Base-by-base conservation (phyloP, 2,888 invertebrate species). In the Drosophila fungiperda region DNA sequence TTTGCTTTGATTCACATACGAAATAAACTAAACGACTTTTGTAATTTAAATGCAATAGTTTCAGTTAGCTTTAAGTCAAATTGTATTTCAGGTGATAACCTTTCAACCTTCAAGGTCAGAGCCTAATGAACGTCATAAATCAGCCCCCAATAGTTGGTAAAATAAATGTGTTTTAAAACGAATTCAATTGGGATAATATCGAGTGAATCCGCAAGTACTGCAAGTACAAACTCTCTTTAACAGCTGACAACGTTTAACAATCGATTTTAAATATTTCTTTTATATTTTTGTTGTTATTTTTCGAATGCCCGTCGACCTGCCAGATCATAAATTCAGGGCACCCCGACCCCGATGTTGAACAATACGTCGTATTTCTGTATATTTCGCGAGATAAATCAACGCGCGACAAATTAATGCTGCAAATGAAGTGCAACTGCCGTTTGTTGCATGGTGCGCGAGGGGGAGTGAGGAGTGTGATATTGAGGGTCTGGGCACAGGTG, bases 351-450 rank as follows among this genome's bases (percentile, higher is more conserved):
- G 8, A 8, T 38, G 42, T 23, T 33, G 8, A 33, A 15, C 36
- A n/a, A 20, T 45, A 42, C 57, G 57, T 53, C 75, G 65, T 75
- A 52, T 70, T 55, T 66, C 48, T 59, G 63, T 70, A 71, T 76
- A 82, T 76, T 72, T 67, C 62, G 71, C 68, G 63, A 89, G 88
- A 91, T 91, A 91, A 92, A 92, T 90, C 91, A 92, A 85, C 78
- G 80, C 75, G 76, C 83, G 89, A 91, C 87, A 87, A 91, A 89
- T 89, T 89, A 89, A 89, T 89, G 91, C 91, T 78, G 87, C 78
- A 91, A 91, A 91, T 90, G 89, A 90, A 90, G 91, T 89, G 90
- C 87, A 87, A 90, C 91, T 89, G 91, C 76, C 76, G 78, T 52
- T 64, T 62, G 58, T 9, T 66, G 82, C 79, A 48, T 29, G 29